Conservation (phyloP, 2,113 vertebrate species). For the Eurypyga helias region DNA sequence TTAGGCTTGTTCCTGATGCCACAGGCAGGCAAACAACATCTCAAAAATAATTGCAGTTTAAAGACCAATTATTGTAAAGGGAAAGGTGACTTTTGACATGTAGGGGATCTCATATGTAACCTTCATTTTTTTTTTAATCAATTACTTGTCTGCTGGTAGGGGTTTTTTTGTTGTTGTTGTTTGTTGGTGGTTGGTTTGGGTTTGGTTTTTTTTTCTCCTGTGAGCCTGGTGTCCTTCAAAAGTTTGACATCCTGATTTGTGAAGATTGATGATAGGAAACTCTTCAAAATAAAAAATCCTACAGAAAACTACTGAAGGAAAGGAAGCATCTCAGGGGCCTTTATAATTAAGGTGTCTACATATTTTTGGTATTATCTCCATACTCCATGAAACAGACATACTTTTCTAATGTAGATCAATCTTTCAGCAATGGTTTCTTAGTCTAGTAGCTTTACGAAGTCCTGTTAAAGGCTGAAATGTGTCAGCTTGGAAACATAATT, state of each 20-base stretch:
- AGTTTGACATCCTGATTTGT: not conserved
- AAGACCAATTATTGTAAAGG: not conserved
- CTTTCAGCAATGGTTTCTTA: not conserved
- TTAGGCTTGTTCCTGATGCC: not conserved
- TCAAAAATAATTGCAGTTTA: slow-evolving; percentile 4
- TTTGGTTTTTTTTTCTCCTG: not conserved
- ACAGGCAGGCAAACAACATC: not conserved
- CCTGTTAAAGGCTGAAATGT: not conserved
- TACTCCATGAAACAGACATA: not conserved
- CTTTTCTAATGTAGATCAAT: not conserved
- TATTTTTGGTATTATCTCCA: not conserved
- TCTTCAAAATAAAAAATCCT: not conserved
- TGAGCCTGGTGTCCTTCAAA: not conserved
- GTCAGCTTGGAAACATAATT: not conserved
- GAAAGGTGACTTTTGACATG: not conserved
- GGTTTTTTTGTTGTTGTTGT: no score
- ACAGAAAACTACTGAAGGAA: not conserved
- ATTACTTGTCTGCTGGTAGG: rapidly evolving
- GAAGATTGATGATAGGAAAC: not conserved
- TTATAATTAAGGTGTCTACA: not conserved
- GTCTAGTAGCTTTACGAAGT: not conserved
- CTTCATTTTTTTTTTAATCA: not conserved
- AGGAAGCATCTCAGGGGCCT: not conserved
- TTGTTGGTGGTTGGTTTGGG: no score
- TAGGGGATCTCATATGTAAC: not conserved